phyloP scores from a whole-genome alignment of 2,797 vertebrate genomes.

The Otus scops region DNA sequence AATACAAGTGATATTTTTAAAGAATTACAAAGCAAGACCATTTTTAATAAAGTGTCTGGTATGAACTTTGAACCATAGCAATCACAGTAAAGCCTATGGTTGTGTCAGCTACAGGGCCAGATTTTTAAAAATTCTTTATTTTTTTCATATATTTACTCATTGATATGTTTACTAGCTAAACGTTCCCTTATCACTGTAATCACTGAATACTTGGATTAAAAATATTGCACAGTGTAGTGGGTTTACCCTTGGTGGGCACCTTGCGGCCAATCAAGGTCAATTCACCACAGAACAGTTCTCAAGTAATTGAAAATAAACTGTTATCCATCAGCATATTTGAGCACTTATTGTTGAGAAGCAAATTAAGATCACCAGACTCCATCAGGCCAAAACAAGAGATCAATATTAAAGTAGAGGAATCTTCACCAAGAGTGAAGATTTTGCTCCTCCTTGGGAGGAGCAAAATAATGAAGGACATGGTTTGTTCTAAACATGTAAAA shows the following conservation, averaged over 20 bases:
- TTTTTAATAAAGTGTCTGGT: background rate
- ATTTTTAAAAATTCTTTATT: rapidly evolving
- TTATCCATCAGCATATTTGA: background rate
- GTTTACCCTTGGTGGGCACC: background rate
- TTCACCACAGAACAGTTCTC: background rate
- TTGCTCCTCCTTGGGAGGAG: background rate
- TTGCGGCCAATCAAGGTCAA: background rate
- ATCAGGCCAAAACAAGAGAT: background rate
- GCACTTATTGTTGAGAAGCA: background rate
- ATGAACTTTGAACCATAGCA: background rate
- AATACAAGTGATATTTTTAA: too few relatives aligned
- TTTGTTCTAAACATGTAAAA: background rate
- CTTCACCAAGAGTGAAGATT: background rate
- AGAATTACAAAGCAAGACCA: too few relatives aligned
- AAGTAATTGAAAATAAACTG: background rate
- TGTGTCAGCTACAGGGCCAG: background rate
- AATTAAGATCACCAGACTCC: background rate
- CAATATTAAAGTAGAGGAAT: background rate
- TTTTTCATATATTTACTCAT: background rate
- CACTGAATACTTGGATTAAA: background rate
- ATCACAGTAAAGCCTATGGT: background rate
- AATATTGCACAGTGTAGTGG: background rate
- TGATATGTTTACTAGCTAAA: background rate
- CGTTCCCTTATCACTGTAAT: background rate
- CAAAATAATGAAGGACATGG: background rate